Evolutionary conservation across 2,797 vertebrate species (phyloP).

Genomic region (Australoheros facetus): DNA sequence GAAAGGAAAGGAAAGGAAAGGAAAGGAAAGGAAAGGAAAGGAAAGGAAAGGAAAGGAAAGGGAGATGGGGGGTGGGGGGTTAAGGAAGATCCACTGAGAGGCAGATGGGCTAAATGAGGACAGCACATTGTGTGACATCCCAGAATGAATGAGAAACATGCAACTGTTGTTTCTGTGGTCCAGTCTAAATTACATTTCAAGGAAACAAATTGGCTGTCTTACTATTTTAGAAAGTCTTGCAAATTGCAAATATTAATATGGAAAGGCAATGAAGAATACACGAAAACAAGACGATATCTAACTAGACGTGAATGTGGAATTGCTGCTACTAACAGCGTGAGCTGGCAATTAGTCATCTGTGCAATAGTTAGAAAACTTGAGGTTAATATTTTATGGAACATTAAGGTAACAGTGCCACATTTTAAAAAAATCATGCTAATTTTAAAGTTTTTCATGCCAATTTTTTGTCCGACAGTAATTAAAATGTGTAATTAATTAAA

Average conservation of each 20-base stretch:
- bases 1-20: background rate
- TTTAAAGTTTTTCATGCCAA: conserved; percentile 34
- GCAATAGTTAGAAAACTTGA: conserved; percentile 1
- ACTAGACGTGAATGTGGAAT: background rate
- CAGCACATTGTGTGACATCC: conserved; percentile 23
- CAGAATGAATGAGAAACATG: conserved; percentile 23
- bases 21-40: background rate
- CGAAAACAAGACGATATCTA: background rate
- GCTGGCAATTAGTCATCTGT: background rate
- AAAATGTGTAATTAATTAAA: conserved; percentile 58
- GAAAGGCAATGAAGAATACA: background rate
- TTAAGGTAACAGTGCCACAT: background rate
- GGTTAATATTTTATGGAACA: conserved; percentile 11
- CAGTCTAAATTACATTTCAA: conserved; percentile 19
- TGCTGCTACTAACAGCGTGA: background rate
- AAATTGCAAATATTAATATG: conserved; percentile 17
- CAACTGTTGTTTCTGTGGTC: background rate
- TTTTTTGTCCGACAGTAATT: conserved; percentile 14
- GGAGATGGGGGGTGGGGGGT: background rate
- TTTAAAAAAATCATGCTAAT: background rate
- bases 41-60: background rate
- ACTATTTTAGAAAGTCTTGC: conserved; percentile 11
- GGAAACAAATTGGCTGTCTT: conserved; percentile 16
- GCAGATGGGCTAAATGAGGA: conserved; percentile 18
- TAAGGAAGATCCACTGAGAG: conserved; percentile 4